Conservation (phyloP, 2,888 invertebrate species). For the Philopedon plagiatum region DNA sequence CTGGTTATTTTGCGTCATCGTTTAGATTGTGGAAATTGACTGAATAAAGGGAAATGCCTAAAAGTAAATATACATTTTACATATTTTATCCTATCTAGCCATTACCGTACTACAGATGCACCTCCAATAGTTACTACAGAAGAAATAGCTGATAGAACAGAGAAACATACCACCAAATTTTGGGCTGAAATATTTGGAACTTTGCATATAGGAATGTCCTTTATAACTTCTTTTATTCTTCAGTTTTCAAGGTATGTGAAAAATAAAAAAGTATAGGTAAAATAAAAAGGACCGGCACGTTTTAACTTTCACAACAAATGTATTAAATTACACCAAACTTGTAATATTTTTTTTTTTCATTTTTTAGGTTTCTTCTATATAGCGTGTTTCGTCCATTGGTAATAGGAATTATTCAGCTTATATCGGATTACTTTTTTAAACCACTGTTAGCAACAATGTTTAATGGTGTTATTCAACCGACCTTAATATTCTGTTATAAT, state of each 20-base stretch:
- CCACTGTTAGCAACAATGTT: conserved; percentile 76
- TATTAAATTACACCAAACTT: too few species aligned
- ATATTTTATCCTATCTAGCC: conserved; percentile 64
- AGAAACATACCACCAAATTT: conserved; percentile 74
- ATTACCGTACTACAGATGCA: conserved; percentile 75
- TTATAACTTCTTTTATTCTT: conserved; percentile 74
- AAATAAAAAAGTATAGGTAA: too few species aligned
- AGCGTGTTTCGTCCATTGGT: conserved; percentile 74
- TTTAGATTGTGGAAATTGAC: too few species aligned
- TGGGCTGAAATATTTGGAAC: conserved; percentile 80
- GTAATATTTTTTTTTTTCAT: neutral
- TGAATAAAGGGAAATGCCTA: too few species aligned
- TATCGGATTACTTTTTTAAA: conserved; percentile 79
- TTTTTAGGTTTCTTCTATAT: conserved; percentile 71
- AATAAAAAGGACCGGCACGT: too few species aligned
- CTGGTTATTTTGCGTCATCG: too few species aligned
- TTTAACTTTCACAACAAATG: too few species aligned
- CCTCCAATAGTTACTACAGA: conserved; percentile 74
- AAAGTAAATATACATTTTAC: too few species aligned
- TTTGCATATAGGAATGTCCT: conserved; percentile 74
- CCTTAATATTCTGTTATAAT: conserved; percentile 77
- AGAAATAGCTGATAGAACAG: conserved; percentile 73
- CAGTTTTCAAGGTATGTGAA: conserved; percentile 71
- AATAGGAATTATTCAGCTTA: conserved; percentile 74
- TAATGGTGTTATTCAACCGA: conserved; percentile 78